Percentiles rank a stretch among this genome's conserved stretches.
These are phyloP conservation scores for Eristalinus aeneus DNA, from an alignment of 2,888 invertebrate genomes.

Conservation along the genomic window DNA sequence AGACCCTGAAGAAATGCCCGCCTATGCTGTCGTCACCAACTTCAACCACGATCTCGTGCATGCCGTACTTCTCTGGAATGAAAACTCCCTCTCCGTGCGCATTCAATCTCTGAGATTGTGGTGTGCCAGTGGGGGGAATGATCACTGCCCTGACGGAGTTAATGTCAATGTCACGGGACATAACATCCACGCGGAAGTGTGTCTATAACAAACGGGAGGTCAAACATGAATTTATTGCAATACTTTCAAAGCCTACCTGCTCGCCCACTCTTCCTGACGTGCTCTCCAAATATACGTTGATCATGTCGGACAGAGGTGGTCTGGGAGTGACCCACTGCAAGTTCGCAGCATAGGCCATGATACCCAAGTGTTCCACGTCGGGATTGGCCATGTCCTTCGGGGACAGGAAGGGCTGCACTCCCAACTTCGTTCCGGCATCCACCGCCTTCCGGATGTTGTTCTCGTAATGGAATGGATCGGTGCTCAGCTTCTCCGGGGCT, in stretches of 20 bases:
- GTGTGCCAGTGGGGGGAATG: slow-evolving; percentile 88
- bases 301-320: slow-evolving; percentile 90
- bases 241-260: slow-evolving; percentile 83
- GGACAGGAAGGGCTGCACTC: slow-evolving; percentile 93
- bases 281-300: slow-evolving; percentile 89
- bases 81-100: slow-evolving; percentile 91
- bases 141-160: slow-evolving; percentile 89
- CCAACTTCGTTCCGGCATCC: slow-evolving; percentile 86
- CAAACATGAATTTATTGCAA: background rate
- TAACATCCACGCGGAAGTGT: slow-evolving; percentile 88
- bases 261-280: slow-evolving; percentile 93
- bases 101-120: slow-evolving; percentile 84
- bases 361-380: slow-evolving; percentile 97
- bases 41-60: slow-evolving; percentile 90
- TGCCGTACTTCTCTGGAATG: slow-evolving; percentile 93
- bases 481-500: slow-evolving; percentile 88
- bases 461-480: slow-evolving; percentile 90
- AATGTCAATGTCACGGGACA: slow-evolving; percentile 86
- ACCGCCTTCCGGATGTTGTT: slow-evolving; percentile 90
- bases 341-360: slow-evolving; percentile 98
- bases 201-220: slow-evolving; percentile 82
- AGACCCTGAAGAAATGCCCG: slow-evolving; percentile 90
- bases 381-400: slow-evolving; percentile 97
- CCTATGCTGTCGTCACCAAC: slow-evolving; percentile 83
- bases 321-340: slow-evolving; percentile 94